Evolutionary conservation across 2,888 invertebrate species (phyloP).

Genomic region (Mimumesa dahlbomi): DNA sequence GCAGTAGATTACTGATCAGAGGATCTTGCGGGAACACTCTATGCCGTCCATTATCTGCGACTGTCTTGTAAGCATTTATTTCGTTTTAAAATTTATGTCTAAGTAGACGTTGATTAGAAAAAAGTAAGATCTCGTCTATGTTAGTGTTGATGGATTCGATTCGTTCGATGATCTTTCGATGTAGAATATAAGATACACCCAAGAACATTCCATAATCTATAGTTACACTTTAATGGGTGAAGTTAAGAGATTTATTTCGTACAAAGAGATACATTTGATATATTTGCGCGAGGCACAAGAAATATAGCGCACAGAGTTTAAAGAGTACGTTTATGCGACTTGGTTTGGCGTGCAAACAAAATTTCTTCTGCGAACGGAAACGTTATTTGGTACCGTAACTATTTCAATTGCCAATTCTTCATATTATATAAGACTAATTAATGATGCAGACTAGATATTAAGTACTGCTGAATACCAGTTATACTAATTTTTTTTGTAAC

Average conservation of each 20-base stretch:
- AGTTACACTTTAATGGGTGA: not conserved
- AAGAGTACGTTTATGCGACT: conserved; percentile 21
- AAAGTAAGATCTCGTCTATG: conserved; percentile 38
- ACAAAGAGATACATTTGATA: conserved; percentile 12
- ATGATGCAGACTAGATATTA: conserved; percentile 18
- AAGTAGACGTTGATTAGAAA: conserved; percentile 30
- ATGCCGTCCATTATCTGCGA: conserved; percentile 78
- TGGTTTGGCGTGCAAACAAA: conserved; percentile 7
- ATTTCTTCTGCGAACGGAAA: conserved; percentile 6
- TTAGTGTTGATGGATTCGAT: conserved; percentile 29
- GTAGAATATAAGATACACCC: conserved; percentile 12
- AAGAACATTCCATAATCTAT: conserved; percentile 45
- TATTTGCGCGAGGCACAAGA: conserved; percentile 1
- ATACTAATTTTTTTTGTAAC: conserved; percentile 32
- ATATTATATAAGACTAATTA: conserved; percentile 41
- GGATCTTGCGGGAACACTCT: conserved; percentile 79
- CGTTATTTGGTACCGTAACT: conserved; percentile 24
- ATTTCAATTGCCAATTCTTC: conserved; percentile 35
- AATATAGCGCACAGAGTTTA: conserved; percentile 24
- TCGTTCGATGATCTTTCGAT: conserved; percentile 18
- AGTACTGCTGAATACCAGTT: conserved; percentile 21
- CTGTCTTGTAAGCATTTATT: conserved; percentile 63
- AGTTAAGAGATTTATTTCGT: conserved; percentile 21
- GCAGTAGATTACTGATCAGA: conserved; percentile 68
- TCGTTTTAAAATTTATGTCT: conserved; percentile 37